These are phyloP conservation scores for Acrocephalus arundinaceus DNA, from an alignment of 2,113 vertebrate species.

Conservation along the genomic window DNA sequence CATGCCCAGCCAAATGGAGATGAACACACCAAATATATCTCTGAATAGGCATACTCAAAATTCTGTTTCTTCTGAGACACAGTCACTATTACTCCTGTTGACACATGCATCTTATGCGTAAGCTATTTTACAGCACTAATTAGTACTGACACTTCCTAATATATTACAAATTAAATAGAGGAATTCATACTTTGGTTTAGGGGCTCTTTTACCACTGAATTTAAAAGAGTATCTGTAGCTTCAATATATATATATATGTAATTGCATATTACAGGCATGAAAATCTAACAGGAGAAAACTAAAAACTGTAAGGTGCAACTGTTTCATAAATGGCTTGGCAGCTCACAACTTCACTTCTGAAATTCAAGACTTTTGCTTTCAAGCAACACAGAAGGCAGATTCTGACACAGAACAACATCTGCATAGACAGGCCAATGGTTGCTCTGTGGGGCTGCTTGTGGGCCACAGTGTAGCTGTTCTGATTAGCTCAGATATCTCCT, in stretches of 20 bases:
- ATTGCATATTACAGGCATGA: constrained; percentile 15
- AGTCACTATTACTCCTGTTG: constrained; percentile 1
- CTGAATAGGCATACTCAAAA: neutral
- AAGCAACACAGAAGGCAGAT: neutral
- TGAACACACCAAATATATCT: neutral
- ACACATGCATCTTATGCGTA: constrained; percentile 14
- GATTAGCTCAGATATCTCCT: neutral
- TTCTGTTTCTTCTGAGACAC: neutral
- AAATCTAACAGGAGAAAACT: constrained; percentile 10
- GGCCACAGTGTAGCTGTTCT: neutral
- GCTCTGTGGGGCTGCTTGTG: neutral
- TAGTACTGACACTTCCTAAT: constrained; percentile 41
- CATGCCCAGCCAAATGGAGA: neutral
- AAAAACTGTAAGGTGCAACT: neutral
- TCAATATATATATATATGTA: constrained; percentile 21
- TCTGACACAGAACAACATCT: neutral
- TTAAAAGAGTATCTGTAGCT: constrained; percentile 8
- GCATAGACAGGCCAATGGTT: neutral
- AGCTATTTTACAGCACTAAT: constrained; percentile 24
- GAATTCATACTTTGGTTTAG: neutral
- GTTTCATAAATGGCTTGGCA: neutral
- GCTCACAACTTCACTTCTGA: neutral
- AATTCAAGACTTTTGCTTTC: neutral
- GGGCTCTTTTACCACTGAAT: neutral
- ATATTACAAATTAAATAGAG: constrained; percentile 60